These are phyloP conservation scores for Porites rus DNA, from an alignment of 92 coral and sea anemone species.

Conservation along the genomic window DNA sequence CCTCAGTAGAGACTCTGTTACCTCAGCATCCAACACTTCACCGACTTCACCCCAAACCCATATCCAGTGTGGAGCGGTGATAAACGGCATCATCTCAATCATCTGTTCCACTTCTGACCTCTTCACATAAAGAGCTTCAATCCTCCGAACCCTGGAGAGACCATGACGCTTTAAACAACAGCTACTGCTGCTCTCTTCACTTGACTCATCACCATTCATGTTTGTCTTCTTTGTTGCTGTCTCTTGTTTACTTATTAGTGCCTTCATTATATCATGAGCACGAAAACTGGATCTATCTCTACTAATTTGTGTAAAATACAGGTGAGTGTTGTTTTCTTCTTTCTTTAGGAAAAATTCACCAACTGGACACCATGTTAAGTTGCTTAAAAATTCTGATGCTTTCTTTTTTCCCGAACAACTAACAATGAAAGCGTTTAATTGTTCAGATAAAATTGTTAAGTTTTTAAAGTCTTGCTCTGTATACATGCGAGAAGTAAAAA, in stretches of 20 bases:
- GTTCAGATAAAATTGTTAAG: background rate
- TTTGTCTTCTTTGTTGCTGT: background rate
- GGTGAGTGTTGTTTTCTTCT: background rate
- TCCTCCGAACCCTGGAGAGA: background rate
- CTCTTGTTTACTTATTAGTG: background rate
- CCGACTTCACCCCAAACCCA: fast-evolving
- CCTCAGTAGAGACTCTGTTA: background rate
- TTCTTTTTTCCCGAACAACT: slow-evolving; percentile 27
- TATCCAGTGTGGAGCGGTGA: background rate
- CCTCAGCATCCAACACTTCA: background rate
- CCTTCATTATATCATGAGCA: background rate
- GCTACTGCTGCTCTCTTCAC: background rate
- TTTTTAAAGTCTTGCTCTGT: background rate
- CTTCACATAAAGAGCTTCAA: fast-evolving
- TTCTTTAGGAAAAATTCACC: background rate
- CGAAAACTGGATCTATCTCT: fast-evolving
- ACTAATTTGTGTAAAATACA: background rate
- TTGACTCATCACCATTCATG: background rate
- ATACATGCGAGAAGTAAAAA: background rate
- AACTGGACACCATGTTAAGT: background rate
- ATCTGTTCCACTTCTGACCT: background rate
- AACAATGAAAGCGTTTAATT: background rate
- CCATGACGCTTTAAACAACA: background rate
- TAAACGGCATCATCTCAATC: background rate
- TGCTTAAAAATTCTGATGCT: slow-evolving; percentile 13